Evolutionary conservation across 2,113 vertebrate genomes (phyloP).

Genomic region (Myiagra hebetior): DNA sequence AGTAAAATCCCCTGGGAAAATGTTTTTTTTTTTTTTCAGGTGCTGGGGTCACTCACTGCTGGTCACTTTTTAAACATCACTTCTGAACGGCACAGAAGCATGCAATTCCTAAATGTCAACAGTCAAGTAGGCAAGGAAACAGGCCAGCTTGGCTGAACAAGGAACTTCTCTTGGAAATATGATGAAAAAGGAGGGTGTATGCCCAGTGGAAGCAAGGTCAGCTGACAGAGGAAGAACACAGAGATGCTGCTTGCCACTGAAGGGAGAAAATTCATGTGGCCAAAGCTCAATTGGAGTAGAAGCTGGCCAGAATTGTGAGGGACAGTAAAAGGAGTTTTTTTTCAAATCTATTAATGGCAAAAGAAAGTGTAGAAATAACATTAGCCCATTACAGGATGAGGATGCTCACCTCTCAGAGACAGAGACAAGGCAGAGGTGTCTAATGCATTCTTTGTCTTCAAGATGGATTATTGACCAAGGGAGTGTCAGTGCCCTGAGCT

Average conservation of each 20-base stretch:
- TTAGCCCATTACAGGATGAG: background rate
- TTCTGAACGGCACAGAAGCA: background rate
- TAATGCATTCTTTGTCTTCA: background rate
- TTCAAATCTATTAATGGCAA: too few relatives aligned
- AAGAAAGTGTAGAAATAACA: background rate
- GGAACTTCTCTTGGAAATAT: background rate
- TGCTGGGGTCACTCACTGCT: background rate
- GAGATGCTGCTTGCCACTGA: background rate
- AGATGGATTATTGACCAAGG: rapidly evolving
- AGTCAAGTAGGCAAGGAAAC: background rate
- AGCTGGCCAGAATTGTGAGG: background rate
- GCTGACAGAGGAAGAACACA: background rate
- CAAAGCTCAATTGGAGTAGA: background rate
- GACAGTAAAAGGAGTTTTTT: background rate
- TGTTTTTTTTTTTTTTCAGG: background rate
- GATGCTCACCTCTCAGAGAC: background rate
- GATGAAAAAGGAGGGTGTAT: background rate
- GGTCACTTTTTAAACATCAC: background rate
- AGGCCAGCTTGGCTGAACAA: background rate
- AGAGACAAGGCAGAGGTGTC: background rate
- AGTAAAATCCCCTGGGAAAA: too few relatives aligned
- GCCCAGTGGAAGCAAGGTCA: background rate
- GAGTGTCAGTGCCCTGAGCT: background rate
- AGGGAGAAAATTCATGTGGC: background rate
- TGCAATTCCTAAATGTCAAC: background rate